phyloP scores from a whole-genome alignment of 2,113 vertebrate genomes.

The Equus quagga region DNA sequence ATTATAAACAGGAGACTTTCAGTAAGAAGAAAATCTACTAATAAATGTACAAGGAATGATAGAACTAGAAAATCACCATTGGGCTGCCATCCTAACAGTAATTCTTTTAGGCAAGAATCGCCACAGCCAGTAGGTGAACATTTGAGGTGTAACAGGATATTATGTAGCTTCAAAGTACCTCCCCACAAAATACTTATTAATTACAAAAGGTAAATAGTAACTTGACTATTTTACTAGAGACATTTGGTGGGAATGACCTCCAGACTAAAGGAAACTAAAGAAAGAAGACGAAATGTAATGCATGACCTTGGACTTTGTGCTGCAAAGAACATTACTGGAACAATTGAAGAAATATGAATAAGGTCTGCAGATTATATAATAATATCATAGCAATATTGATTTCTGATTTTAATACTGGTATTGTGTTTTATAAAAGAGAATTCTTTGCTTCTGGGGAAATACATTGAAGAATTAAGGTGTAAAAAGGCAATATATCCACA shows the following conservation, averaged over 20 bases:
- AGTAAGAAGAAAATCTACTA: background rate
- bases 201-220: background rate
- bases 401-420: slow-evolving; percentile 16
- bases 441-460: background rate
- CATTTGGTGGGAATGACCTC: background rate
- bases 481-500: background rate
- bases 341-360: background rate
- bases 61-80: background rate
- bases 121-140: background rate
- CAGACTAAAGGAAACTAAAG: background rate
- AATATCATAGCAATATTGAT: background rate
- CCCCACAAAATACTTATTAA: background rate
- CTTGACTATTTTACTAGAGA: background rate
- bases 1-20: no score
- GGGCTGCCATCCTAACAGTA: background rate
- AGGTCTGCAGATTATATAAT: background rate
- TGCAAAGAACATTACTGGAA: background rate
- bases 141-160: background rate
- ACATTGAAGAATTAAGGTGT: background rate
- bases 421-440: background rate
- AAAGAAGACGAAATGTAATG: background rate
- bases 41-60: background rate
- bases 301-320: background rate
- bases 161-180: background rate
- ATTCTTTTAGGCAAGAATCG: background rate